Conservation (phyloP, 1,140 invertebrate species). For the Protaetia brevitarsis region DNA sequence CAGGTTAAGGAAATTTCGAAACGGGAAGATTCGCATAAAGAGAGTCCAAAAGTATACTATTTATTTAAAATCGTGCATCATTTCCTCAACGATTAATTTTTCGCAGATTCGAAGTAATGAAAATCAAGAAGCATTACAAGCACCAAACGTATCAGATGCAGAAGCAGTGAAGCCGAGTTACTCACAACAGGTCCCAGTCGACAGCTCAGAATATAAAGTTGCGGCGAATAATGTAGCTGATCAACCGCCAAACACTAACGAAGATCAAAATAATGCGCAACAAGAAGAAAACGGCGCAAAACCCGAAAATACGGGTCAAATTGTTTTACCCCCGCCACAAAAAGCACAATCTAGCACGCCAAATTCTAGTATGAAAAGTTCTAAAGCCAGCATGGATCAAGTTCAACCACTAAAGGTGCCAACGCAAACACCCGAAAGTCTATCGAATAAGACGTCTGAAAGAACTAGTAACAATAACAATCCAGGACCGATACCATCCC, state of each 20-base stretch:
- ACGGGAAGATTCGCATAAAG: constrained; percentile 23
- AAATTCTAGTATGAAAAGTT: constrained; percentile 3
- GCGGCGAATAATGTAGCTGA: constrained; percentile 20
- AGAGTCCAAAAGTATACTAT: background rate
- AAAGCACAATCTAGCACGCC: constrained; percentile 26
- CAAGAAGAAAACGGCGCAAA: background rate
- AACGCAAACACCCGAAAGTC: constrained; percentile 34
- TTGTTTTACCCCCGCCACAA: constrained; percentile 31
- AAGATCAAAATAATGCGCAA: background rate
- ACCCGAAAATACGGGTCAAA: background rate
- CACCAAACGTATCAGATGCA: constrained; percentile 17
- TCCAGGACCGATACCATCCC: background rate
- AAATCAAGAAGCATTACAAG: constrained; percentile 18
- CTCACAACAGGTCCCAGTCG: constrained; percentile 6
- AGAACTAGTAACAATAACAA: background rate
- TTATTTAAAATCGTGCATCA: background rate
- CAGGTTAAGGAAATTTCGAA: constrained; percentile 28
- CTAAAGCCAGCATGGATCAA: constrained; percentile 30
- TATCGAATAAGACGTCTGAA: constrained; percentile 13
- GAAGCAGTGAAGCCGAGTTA: background rate
- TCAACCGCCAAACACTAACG: constrained; percentile 19
- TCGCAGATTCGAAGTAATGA: background rate
- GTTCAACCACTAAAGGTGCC: constrained; percentile 35
- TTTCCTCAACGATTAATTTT: background rate
- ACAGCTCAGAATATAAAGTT: constrained; percentile 6